Base-by-base conservation (phyloP, 2,888 invertebrate species). In the Teleiodes luculella region DNA sequence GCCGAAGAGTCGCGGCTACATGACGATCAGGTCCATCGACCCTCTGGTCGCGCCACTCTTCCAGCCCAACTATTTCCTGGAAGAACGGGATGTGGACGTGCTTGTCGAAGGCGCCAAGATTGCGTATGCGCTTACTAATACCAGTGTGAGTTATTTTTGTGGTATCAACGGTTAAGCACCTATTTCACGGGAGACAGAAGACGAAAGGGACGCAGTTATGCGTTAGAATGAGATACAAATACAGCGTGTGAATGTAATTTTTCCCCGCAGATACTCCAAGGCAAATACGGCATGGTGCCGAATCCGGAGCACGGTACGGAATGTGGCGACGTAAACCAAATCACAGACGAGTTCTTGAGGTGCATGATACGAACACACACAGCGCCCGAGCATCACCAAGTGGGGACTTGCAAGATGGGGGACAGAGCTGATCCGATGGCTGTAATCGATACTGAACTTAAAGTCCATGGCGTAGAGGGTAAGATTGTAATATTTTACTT, bases 401-500 rank as follows among this genome's bases (percentile, higher is more conserved):
- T 93, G 0, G 95, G 95, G 7, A 94, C 95, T 0, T 95, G 94
- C 73, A 95, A 95, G 90, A 96, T 96, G 95, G 96, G 95, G 0
- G 93, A 95, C 0, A 65, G 74, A 0, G 82, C 82, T 0, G 95
- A 96, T 75, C 92, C 92, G 0, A 88, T 93, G 88, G 94, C 95
- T 0, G 95, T 95, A 0, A 95, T 95, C 0, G 93, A 95, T 74
- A 90, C 92, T 56, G 91, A 92, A 72, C 82, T 95, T 0, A 88
- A 78, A 63, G 93, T 94, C 0, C 84, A 92, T 63, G 94, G 94
- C 0, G 83, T 94, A 47, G 77, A 84, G 57, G 92, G 93, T 76
- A 74, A 70, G 88, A 57, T 16, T 30, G n/a, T n/a, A n/a, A n/a
- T n/a, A n/a, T n/a, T n/a, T n/a, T n/a, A n/a, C n/a, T n/a, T n/a